These are phyloP conservation scores for Epizoanthus stellaris DNA, from an alignment of 92 coral and sea anemone species.

Conservation along the genomic window DNA sequence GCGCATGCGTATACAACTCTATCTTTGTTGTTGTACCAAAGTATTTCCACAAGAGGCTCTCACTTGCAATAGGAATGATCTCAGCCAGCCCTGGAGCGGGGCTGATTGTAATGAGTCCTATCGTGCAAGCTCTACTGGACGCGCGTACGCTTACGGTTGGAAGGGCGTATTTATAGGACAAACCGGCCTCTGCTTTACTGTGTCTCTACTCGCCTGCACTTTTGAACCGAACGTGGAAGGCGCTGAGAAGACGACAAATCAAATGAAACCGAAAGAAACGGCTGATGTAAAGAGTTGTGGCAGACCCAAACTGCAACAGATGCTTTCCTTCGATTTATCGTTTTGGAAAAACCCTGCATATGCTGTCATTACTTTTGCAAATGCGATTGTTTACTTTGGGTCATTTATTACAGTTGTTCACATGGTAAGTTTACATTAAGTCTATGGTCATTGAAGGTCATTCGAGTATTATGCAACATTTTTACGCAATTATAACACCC, in stretches of 20 bases:
- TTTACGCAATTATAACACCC: no score
- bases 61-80: neutral
- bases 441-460: no score
- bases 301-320: neutral
- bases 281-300: neutral
- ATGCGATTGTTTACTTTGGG: no score
- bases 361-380: no score
- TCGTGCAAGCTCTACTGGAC: conserved; percentile 13
- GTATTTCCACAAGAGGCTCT: no score
- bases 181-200: neutral
- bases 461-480: no score
- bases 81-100: conserved; percentile 45
- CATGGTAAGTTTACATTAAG: no score
- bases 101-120: conserved; percentile 39
- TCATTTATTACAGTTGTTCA: no score
- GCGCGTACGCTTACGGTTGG: conserved; percentile 27
- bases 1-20: conserved; percentile 38
- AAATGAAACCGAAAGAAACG: neutral
- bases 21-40: neutral
- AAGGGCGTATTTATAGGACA: conserved; percentile 14
- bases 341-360: conserved; percentile 14
- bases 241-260: neutral
- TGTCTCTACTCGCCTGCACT: neutral
- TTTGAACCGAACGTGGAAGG: conserved; percentile 1
- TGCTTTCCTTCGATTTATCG: neutral